A percentile compares a stretch with the other conserved stretches of the same genome.
Evolutionary conservation across 2,797 vertebrate genomes (phyloP).

Genomic region (Scolopax bukidnonensis): DNA sequence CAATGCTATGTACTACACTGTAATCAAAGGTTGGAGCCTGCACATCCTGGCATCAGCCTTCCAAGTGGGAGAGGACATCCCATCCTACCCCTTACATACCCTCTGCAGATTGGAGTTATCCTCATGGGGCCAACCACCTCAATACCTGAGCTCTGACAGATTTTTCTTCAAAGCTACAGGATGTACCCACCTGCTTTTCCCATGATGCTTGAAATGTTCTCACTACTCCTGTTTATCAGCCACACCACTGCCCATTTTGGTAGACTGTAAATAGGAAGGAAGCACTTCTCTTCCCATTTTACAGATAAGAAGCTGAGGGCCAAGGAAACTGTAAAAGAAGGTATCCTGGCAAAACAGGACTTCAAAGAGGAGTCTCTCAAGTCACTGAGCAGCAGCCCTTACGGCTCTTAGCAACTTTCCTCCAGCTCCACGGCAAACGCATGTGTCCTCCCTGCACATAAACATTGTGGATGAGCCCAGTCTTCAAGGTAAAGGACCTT

Average conservation of each 20-base stretch:
- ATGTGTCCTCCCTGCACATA: not conserved
- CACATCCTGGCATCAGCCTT: not conserved
- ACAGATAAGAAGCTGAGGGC: not conserved
- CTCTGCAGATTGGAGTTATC: not conserved
- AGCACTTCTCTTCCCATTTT: not conserved
- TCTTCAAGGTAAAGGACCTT: not conserved
- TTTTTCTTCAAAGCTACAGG: not conserved
- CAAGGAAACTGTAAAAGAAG: not conserved
- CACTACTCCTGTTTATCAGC: not conserved
- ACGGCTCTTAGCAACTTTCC: not conserved
- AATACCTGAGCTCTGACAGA: not conserved
- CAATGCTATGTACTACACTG: not conserved
- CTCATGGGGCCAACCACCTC: not conserved
- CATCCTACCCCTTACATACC: not conserved
- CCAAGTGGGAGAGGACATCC: not conserved
- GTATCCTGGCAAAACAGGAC: not conserved
- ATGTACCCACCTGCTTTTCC: not conserved
- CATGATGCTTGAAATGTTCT: not conserved
- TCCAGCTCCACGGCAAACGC: not conserved
- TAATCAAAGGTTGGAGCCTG: not conserved
- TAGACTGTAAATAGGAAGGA: not conserved
- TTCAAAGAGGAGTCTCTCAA: not conserved
- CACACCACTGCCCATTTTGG: not conserved
- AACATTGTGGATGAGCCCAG: not conserved
- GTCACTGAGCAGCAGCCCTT: not conserved